phyloP scores from a whole-genome alignment of 2,888 invertebrate genomes.

The Drosophila pegasa region DNA sequence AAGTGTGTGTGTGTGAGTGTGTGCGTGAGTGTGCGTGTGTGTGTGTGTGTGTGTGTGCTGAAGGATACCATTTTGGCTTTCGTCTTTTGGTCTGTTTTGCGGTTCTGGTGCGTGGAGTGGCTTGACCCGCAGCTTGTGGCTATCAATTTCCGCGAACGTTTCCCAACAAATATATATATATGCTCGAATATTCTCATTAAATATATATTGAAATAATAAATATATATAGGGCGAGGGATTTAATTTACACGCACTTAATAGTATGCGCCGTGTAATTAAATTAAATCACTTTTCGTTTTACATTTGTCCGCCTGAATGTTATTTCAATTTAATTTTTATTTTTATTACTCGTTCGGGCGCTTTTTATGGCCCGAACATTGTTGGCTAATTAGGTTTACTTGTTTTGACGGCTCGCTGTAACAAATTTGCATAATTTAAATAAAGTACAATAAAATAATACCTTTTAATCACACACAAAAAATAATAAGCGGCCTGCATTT shows the following conservation, averaged over 20 bases:
- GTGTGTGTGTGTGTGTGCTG: neutral
- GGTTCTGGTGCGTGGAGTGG: constrained; percentile 49
- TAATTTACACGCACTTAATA: constrained; percentile 51
- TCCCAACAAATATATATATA: constrained; percentile 5
- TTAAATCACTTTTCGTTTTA: constrained; percentile 54
- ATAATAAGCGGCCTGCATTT: constrained; percentile 32
- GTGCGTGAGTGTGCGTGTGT: neutral
- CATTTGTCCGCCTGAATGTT: constrained; percentile 19
- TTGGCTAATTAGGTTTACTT: constrained; percentile 44
- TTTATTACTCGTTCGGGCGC: constrained; percentile 14
- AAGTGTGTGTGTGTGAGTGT: neutral
- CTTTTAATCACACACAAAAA: constrained; percentile 11
- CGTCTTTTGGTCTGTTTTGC: constrained; percentile 70
- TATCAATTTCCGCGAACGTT: constrained; percentile 55
- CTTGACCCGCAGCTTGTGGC: constrained; percentile 54
- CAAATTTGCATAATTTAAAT: constrained; percentile 22
- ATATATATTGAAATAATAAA: constrained; percentile 8
- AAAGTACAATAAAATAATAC: constrained; percentile 15
- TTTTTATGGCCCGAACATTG: constrained; percentile 19
- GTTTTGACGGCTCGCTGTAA: constrained; percentile 46
- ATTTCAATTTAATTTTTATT: constrained; percentile 44
- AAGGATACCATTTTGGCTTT: constrained; percentile 54
- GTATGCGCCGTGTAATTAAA: constrained; percentile 58
- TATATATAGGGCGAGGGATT: constrained; percentile 22
- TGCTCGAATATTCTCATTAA: constrained; percentile 8